Percentiles rank a stretch among this genome's conserved stretches.
phyloP scores from a whole-genome alignment of 2,113 vertebrate species.

The Nycticorax nycticorax region DNA sequence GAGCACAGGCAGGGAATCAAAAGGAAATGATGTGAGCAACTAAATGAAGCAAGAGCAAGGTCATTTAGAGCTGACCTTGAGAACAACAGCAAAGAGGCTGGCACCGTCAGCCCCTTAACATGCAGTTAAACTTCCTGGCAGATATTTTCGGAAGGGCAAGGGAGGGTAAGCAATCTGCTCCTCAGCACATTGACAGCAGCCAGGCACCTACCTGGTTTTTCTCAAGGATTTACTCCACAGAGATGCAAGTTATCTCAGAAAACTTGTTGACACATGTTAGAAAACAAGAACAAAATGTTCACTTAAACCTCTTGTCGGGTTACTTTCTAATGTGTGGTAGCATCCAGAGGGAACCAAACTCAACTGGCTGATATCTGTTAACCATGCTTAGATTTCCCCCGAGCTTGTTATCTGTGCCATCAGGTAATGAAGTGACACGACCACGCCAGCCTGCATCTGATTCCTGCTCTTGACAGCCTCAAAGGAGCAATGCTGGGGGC shows the following conservation, averaged over 20 bases:
- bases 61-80: not conserved
- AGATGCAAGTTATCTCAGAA: slow-evolving; percentile 1
- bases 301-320: not conserved
- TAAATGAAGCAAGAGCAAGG: not conserved
- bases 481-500: rapidly evolving
- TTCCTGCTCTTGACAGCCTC: not conserved
- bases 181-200: not conserved
- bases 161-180: not conserved
- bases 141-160: not conserved
- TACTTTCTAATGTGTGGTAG: not conserved
- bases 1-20: not conserved
- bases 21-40: not conserved
- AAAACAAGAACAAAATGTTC: not conserved
- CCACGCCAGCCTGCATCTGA: not conserved
- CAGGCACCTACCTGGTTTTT: slow-evolving; percentile 7
- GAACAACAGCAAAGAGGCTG: not conserved
- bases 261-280: not conserved
- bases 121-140: not conserved
- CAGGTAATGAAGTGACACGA: not conserved
- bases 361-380: not conserved
- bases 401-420: not conserved
- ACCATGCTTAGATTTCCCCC: not conserved
- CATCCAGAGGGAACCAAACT: not conserved
- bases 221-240: not conserved
- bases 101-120: not conserved